Conservation (phyloP, 2,888 invertebrate species). For the Chelonus formosanus region DNA sequence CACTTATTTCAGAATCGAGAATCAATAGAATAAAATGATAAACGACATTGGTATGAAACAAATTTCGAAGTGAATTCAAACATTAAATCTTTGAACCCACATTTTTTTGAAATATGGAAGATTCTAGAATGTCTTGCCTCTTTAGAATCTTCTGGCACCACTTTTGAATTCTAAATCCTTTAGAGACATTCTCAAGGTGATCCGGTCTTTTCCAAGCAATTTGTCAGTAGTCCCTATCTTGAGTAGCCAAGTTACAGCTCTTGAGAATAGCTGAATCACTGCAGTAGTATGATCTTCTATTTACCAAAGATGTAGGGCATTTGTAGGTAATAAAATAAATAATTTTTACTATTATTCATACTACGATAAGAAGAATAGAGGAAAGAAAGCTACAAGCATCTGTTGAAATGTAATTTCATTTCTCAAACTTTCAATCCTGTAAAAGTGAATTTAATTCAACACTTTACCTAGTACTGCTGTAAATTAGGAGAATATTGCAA, state of each 20-base stretch:
- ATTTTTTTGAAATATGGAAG: not conserved
- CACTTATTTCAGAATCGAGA: no score
- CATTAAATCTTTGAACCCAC: no score
- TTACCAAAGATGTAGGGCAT: conserved; percentile 25
- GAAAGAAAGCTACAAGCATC: conserved; percentile 9
- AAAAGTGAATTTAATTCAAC: conserved; percentile 22
- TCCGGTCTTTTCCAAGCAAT: conserved; percentile 47
- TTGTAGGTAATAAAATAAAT: not conserved
- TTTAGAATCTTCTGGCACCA: conserved; percentile 33
- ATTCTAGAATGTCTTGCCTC: not conserved
- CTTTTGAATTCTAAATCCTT: conserved; percentile 47
- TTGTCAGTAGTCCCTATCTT: conserved; percentile 39
- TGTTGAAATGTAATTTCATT: conserved; percentile 29
- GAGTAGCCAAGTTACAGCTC: conserved; percentile 45
- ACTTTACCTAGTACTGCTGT: conserved; percentile 5
- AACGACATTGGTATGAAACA: no score
- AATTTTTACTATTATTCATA: not conserved
- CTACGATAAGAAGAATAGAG: not conserved
- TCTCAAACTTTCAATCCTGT: conserved; percentile 21
- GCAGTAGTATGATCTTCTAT: conserved; percentile 43
- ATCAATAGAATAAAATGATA: no score
- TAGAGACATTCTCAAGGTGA: conserved; percentile 30
- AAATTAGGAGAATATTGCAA: conserved; percentile 20
- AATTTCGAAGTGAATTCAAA: no score
- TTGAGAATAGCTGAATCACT: conserved; percentile 55